These are phyloP conservation scores for Scelioninae gen. 2 DNA, from an alignment of 2,888 invertebrate genomes.

Conservation along the genomic window DNA sequence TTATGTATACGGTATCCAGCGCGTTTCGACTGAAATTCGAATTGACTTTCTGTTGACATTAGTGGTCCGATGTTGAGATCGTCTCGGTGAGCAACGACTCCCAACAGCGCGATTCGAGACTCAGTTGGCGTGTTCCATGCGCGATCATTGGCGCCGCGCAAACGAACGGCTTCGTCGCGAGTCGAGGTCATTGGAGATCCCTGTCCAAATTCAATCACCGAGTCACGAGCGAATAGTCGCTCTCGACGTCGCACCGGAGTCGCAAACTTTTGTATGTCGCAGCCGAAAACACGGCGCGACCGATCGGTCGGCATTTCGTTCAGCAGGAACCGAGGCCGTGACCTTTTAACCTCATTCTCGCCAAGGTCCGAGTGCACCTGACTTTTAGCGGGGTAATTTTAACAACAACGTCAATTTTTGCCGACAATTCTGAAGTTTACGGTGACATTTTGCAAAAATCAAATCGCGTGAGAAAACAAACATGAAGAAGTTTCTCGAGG, in stretches of 20 bases:
- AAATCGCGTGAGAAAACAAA: too few relatives aligned
- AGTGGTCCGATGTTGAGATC: conserved; percentile 44
- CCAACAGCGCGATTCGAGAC: background rate
- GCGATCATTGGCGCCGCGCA: conserved; percentile 31
- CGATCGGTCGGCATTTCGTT: conserved; percentile 36
- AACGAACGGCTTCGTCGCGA: conserved; percentile 42
- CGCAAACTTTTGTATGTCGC: conserved; percentile 48
- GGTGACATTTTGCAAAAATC: background rate
- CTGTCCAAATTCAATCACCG: conserved; percentile 47
- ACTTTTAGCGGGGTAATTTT: conserved; percentile 41
- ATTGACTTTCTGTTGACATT: conserved; percentile 47
- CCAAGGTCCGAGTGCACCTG: conserved; percentile 58
- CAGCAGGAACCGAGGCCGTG: conserved; percentile 51
- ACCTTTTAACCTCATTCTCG: conserved; percentile 61
- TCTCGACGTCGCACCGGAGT: conserved; percentile 17
- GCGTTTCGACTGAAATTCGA: conserved; percentile 45
- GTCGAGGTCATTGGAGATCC: conserved; percentile 51
- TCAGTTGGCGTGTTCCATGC: conserved; percentile 15
- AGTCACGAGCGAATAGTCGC: conserved; percentile 36
- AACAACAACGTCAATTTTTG: too few relatives aligned
- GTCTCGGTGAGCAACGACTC: conserved; percentile 3
- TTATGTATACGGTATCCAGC: conserved; percentile 65
- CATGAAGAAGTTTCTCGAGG: too few relatives aligned
- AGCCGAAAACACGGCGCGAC: conserved; percentile 38
- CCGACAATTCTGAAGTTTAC: conserved; percentile 1